Conservation (phyloP, 2,113 vertebrate genomes). For the Natator depressus region DNA sequence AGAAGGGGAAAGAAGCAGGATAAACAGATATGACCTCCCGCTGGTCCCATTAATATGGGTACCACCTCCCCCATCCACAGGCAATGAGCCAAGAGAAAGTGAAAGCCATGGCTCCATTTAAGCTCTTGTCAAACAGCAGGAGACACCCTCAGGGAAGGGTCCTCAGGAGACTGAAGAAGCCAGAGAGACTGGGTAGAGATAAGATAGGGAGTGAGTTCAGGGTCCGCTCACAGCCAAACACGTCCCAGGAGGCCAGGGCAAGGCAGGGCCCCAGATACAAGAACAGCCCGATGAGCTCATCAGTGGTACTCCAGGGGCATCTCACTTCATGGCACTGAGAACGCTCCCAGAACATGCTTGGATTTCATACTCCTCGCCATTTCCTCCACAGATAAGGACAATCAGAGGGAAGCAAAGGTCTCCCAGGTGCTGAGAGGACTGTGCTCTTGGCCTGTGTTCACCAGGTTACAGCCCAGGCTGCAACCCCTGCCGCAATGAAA, state of each 20-base stretch:
- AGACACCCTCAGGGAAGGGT: neutral
- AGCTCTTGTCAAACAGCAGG: neutral
- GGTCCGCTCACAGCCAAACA: neutral
- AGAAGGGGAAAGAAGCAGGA: neutral
- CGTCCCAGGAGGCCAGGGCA: neutral
- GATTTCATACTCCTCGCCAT: neutral
- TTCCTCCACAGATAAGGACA: neutral
- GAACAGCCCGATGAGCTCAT: too few species aligned
- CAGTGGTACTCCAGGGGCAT: neutral
- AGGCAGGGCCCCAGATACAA: neutral
- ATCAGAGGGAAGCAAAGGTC: neutral
- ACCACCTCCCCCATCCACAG: too few species aligned
- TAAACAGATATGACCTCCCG: neutral
- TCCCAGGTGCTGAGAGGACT: neutral
- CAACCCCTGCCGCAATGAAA: neutral
- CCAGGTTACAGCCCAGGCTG: neutral
- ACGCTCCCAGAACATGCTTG: neutral
- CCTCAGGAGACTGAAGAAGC: neutral
- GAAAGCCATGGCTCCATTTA: rapidly evolving
- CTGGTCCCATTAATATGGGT: neutral
- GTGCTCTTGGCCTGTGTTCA: neutral
- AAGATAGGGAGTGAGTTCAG: neutral
- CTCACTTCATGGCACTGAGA: neutral
- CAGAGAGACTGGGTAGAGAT: rapidly evolving
- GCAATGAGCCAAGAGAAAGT: neutral